A percentile compares a stretch with the other conserved stretches of the same genome.
These are phyloP conservation scores for Hemiprocne comata DNA, from an alignment of 2,113 vertebrate genomes.

Conservation along the genomic window DNA sequence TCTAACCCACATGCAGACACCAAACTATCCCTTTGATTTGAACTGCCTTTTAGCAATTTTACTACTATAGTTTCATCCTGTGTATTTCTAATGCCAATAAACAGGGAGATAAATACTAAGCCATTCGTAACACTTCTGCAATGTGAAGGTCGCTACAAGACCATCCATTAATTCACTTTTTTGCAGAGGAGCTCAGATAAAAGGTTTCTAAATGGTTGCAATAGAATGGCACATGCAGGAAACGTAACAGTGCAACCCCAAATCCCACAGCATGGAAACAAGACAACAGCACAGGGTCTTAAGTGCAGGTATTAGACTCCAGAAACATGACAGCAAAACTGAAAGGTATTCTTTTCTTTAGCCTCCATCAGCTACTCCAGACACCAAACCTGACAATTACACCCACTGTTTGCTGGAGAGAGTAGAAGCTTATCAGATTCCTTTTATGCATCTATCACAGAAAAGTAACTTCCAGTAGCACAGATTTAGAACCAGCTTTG, in stretches of 20 bases:
- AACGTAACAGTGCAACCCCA: background rate
- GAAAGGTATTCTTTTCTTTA: background rate
- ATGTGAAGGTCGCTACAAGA: background rate
- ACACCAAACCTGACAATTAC: background rate
- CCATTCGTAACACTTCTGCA: background rate
- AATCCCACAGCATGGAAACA: background rate
- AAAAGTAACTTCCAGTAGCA: background rate
- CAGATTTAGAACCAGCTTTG: background rate
- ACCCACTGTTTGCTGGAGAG: background rate
- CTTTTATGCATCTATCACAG: background rate
- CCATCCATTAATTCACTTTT: background rate
- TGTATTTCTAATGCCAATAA: background rate
- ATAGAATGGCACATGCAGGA: background rate
- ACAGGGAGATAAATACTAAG: background rate
- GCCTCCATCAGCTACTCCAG: background rate
- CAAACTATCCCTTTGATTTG: background rate
- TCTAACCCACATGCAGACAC: background rate
- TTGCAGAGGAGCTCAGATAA: background rate
- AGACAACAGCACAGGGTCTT: background rate
- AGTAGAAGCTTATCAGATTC: background rate
- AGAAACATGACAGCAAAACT: background rate
- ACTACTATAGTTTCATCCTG: background rate
- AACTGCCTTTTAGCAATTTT: background rate
- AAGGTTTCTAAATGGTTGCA: background rate
- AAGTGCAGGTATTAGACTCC: background rate